phyloP scores from a whole-genome alignment of 2,888 invertebrate genomes.

The Leptopilina syphax region DNA sequence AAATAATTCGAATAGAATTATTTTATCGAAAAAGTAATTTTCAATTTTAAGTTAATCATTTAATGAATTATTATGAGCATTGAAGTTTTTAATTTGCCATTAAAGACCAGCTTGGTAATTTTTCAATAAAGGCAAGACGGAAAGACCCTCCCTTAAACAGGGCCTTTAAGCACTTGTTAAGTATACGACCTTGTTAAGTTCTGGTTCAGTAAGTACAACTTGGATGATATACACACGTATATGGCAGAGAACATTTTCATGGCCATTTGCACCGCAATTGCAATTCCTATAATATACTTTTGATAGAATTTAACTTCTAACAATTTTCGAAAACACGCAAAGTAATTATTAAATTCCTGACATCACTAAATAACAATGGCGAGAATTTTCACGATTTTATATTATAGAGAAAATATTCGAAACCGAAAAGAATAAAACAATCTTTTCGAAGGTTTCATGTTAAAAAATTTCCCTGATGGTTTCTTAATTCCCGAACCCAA shows the following conservation, averaged over 20 bases:
- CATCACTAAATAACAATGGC: no score
- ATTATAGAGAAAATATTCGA: no score
- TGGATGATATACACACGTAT: not conserved
- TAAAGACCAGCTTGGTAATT: conserved; percentile 27
- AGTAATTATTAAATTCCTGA: no score
- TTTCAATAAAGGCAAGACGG: conserved; percentile 25
- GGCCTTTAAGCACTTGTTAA: conserved; percentile 28
- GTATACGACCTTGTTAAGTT: conserved; percentile 27
- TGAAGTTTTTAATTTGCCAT: not conserved
- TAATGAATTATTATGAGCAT: not conserved
- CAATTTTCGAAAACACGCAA: no score
- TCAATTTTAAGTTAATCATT: not conserved
- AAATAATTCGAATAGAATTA: no score
- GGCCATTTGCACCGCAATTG: not conserved
- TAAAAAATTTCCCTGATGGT: no score
- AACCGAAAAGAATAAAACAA: no score
- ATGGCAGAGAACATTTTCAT: not conserved
- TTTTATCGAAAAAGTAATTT: not conserved
- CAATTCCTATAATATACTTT: not conserved
- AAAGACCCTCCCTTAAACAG: conserved; percentile 26
- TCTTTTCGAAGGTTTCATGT: no score
- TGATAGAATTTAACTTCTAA: no score
- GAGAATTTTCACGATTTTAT: no score
- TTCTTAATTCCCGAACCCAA: no score
- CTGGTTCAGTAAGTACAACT: conserved; percentile 16